Evolutionary conservation across 2,113 vertebrate genomes (phyloP), one percentile per base, ranked within the genome.

Genomic region (Colaptes auratus): DNA sequence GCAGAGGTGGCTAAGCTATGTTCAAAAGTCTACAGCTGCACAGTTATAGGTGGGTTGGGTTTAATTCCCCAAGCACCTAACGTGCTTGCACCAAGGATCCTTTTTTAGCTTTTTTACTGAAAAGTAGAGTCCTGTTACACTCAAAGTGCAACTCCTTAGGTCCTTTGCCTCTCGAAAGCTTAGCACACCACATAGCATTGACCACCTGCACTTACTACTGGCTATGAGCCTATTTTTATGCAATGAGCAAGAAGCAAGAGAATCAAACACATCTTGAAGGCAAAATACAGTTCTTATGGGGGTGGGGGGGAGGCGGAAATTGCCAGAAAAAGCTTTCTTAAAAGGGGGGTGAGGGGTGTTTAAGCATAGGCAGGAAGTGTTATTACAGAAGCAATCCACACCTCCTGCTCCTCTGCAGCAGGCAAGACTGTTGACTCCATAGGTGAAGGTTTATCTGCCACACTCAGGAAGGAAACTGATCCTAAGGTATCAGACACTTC

Each of bases 131-230:
- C 4, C 1, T 16, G 4, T 46, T 31, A 60, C 10, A 20, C 16
- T 85, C 15, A 11, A 83, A 39, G 27, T 15, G 20, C 55, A 46
- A 0, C 24, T 44, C 42, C 46, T 53, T 6, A 69, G 64, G 28
- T 14, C 16, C 42, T 71, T 33, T 27, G 28, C 5, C 27, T 67
- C 25, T 19, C 35, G 50, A 59, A 85, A 75, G 9, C 28, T 48
- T 12, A 55, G 35, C 5, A 20, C 7, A 33, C 12, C 3, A 6
- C 1, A 1, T 0, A 61, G n/a, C 19, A 33, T 0, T 19, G 8
- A 31, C 17, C 36, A 15, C 0, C 53, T 28, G 10, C 12, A 16
- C 15, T 64, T 33, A 7, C 30, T 50, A 31, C 20, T 4, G 9
- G 20, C 19, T 67, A 6, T 6, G 4, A 69, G 39, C 1, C 12